A percentile compares a stretch with the other conserved stretches of the same genome.
Evolutionary conservation across 2,888 invertebrate species (phyloP).

Genomic region (Bursaphelenchus okinawaensis): DNA sequence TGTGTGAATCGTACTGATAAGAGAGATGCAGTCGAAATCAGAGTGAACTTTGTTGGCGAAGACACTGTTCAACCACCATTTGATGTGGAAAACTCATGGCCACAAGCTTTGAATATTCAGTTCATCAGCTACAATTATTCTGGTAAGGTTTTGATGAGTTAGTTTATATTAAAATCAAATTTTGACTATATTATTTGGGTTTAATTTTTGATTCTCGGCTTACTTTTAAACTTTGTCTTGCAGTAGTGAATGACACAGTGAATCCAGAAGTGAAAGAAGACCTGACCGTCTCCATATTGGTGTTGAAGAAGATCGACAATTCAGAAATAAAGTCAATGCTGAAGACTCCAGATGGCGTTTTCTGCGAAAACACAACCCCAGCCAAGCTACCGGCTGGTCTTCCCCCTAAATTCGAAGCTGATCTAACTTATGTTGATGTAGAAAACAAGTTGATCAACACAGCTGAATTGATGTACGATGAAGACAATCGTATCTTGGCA

Average conservation of each 20-base stretch:
- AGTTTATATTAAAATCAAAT: not conserved
- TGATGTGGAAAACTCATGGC: not conserved
- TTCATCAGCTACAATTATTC: not conserved
- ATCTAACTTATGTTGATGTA: conserved; percentile 18
- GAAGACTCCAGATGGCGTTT: conserved; percentile 22
- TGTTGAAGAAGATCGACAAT: not conserved
- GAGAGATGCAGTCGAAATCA: conserved; percentile 4
- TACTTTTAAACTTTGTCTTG: too few relatives aligned
- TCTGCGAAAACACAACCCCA: conserved; percentile 18
- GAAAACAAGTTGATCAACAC: conserved; percentile 15
- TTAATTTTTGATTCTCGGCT: not conserved
- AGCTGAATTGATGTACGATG: conserved; percentile 22
- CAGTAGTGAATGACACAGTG: not conserved
- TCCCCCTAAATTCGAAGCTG: conserved; percentile 20
- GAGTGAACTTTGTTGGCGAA: conserved; percentile 1
- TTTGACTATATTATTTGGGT: not conserved
- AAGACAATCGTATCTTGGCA: conserved; percentile 6
- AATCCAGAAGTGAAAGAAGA: not conserved
- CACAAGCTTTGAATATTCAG: not conserved
- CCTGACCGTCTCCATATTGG: not conserved
- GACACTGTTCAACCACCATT: not conserved
- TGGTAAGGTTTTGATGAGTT: not conserved
- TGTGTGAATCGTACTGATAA: conserved; percentile 8
- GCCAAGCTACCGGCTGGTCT: conserved; percentile 12
- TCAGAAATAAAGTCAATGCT: not conserved